Evolutionary conservation across 1,140 invertebrate species (phyloP).

Genomic region (Anastrepha obliqua): DNA sequence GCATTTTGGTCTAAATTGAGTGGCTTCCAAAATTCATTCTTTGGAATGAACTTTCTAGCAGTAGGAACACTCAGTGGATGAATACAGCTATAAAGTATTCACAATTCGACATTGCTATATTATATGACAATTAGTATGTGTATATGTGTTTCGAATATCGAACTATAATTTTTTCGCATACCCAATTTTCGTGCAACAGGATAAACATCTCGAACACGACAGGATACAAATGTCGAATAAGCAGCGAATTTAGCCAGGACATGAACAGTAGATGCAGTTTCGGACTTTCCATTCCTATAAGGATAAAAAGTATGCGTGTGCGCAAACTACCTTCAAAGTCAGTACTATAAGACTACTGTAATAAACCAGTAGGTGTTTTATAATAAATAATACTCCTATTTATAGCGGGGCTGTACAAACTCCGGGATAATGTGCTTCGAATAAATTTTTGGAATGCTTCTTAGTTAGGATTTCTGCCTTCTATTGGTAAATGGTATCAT

Average conservation of each 20-base stretch:
- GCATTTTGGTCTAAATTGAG: slow-evolving; percentile 24
- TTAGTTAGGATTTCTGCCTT: too few relatives aligned
- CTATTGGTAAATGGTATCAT: too few relatives aligned
- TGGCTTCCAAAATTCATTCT: slow-evolving; percentile 14
- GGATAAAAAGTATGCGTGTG: too few relatives aligned
- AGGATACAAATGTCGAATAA: not conserved
- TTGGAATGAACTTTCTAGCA: not conserved
- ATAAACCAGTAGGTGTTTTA: too few relatives aligned
- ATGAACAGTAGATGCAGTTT: not conserved
- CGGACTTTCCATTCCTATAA: slow-evolving; percentile 17
- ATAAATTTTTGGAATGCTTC: too few relatives aligned
- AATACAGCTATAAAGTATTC: not conserved
- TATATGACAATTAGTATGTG: not conserved
- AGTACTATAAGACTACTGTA: too few relatives aligned
- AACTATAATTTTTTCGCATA: not conserved
- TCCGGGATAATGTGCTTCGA: too few relatives aligned
- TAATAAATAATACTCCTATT: too few relatives aligned
- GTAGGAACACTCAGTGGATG: not conserved
- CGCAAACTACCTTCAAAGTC: too few relatives aligned
- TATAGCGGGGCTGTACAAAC: too few relatives aligned
- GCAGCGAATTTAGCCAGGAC: not conserved
- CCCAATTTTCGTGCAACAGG: not conserved
- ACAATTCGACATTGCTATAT: not conserved
- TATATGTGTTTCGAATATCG: not conserved
- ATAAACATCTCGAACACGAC: too few relatives aligned